Base-by-base conservation (phyloP, 2,888 invertebrate species). In the Dinocampus coccinellae region DNA sequence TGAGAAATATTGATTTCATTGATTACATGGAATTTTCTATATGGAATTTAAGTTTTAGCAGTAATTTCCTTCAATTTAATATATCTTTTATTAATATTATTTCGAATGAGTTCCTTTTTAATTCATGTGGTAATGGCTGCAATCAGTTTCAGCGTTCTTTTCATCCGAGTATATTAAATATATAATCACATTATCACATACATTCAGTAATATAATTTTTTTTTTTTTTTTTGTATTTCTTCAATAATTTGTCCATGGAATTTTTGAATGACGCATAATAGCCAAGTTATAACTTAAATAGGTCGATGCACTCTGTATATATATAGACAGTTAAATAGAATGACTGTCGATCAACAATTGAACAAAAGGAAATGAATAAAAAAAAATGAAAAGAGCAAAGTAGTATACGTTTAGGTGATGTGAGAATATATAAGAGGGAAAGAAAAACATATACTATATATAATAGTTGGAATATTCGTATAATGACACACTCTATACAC, bases 261-360 rank as follows among this genome's bases (percentile, higher is more conserved):
- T n/a, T n/a, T n/a, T n/a, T n/a, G 66, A 60, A 52, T 61, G 42
- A 52, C 10, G 24, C 60, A 26, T 69, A 55, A 33, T 57, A 57
- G 33, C 16, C 20, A 36, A 69, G 63, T 67, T 63, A 69, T 26
- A 52, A 64, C 20, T 16, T 26, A 10, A 11, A n/a, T 9, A 66
- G 53, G 55, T 66, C 42, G 52, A 64, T 60, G 60, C 6, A 57
- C 65, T 71, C 65, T 47, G 52, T 62, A 63, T 47, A 57, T 62
- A 68, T n/a, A n/a, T n/a, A n/a, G n/a, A n/a, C n/a, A n/a, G n/a
- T n/a, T n/a, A n/a, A n/a, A n/a, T n/a, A n/a, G n/a, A 68, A 71
- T 67, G 75, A 47, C 7, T n/a, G 69, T 72, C 67, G 66, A 72
- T 68, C 52, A 68, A 67, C 52, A 66, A 53, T 42, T 58, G 39